phyloP scores from a whole-genome alignment of 2,113 vertebrate species.

The Calidris pygmaea region DNA sequence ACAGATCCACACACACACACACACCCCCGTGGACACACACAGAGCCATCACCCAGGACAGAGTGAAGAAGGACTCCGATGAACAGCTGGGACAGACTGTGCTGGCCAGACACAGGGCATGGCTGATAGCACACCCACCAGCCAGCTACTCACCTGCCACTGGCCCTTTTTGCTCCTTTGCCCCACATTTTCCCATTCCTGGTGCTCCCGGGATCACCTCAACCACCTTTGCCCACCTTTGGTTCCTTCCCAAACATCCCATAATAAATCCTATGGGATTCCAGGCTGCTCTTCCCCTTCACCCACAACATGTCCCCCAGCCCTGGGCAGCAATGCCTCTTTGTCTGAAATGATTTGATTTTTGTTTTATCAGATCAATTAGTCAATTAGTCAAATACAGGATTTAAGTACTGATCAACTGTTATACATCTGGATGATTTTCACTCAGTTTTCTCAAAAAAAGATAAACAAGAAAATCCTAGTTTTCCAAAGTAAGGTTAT shows the following conservation, averaged over 20 bases:
- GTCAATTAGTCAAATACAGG: neutral
- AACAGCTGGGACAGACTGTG: fast-evolving
- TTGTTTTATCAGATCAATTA: neutral
- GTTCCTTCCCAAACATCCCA: neutral
- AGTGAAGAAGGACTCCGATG: neutral
- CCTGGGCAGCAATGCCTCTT: neutral
- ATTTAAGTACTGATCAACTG: neutral
- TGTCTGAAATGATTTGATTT: neutral
- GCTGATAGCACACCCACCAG: fast-evolving
- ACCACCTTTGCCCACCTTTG: neutral
- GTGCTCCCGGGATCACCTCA: neutral
- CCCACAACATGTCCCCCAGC: fast-evolving
- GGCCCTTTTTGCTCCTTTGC: neutral
- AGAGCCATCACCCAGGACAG: neutral
- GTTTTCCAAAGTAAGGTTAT: neutral
- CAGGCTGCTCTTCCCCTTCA: neutral
- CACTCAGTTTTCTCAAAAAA: neutral
- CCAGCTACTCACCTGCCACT: neutral
- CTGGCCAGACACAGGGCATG: fast-evolving
- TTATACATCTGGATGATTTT: neutral
- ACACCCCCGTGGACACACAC: fast-evolving
- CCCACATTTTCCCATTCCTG: neutral
- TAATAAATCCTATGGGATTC: neutral
- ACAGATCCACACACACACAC: fast-evolving
- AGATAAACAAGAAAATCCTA: neutral